These are phyloP conservation scores for Rosalia funebris DNA, from an alignment of 2,888 invertebrate genomes.

Conservation along the genomic window DNA sequence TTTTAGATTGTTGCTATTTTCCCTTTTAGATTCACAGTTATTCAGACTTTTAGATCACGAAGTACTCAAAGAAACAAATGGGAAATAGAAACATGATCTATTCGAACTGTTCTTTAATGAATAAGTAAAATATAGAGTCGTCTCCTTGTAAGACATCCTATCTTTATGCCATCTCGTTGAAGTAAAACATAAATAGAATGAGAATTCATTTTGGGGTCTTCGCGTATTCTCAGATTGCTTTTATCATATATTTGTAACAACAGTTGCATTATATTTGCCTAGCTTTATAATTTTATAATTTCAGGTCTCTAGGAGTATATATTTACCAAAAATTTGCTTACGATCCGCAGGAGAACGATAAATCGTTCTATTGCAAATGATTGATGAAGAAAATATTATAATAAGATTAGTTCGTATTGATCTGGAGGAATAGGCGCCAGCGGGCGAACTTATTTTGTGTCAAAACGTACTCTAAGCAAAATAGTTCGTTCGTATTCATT, in stretches of 20 bases:
- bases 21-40: conserved; percentile 11
- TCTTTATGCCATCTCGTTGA: too few species aligned
- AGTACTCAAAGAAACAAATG: conserved; percentile 4
- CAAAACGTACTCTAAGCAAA: too few species aligned
- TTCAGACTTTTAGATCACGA: not conserved
- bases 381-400: conserved; percentile 14
- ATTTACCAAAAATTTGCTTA: conserved; percentile 3
- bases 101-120: not conserved
- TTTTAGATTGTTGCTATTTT: conserved; percentile 11
- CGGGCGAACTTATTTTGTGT: conserved; percentile 4
- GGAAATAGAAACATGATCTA: not conserved
- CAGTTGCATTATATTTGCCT: conserved; percentile 35
- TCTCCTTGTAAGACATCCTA: too few species aligned
- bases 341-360: not conserved
- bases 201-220: too few species aligned
- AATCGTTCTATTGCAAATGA: not conserved
- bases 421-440: not conserved
- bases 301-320: conserved; percentile 36
- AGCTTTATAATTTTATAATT: conserved; percentile 41
- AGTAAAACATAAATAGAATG: too few species aligned
- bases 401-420: conserved; percentile 12
- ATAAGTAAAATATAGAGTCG: too few species aligned
- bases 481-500: too few species aligned
- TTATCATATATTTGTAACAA: too few species aligned
- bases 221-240: not conserved